A percentile compares a stretch with the other conserved stretches of the same genome.
Conservation (phyloP, 2,113 vertebrate genomes). For the Grantiella picta region DNA sequence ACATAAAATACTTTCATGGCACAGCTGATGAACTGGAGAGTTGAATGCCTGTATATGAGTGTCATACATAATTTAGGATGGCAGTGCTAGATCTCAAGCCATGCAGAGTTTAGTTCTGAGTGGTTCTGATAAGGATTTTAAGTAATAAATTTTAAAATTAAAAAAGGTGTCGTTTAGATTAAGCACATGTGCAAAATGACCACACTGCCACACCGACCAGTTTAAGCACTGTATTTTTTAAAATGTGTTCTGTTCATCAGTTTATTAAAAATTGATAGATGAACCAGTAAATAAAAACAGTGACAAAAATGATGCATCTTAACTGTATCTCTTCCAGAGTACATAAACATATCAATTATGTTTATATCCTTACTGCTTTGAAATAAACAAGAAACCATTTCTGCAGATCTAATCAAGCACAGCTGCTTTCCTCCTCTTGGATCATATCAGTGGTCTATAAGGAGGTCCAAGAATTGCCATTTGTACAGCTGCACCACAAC, state of each 20-base stretch:
- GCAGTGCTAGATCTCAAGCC: not conserved
- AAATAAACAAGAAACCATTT: not conserved
- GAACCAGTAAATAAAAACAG: not conserved
- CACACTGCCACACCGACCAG: not conserved
- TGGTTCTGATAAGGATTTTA: not conserved
- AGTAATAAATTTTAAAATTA: not conserved
- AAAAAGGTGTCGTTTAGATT: not conserved
- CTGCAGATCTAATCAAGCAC: not conserved
- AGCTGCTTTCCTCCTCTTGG: rapidly evolving
- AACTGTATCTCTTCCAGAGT: not conserved
- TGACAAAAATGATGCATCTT: not conserved
- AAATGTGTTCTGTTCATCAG: not conserved
- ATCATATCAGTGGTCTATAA: not conserved
- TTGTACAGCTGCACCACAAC: not conserved
- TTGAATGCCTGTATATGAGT: not conserved
- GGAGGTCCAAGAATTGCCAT: not conserved
- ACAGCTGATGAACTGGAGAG: not conserved
- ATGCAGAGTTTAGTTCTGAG: not conserved
- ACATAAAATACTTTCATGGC: not conserved
- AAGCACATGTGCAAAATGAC: not conserved
- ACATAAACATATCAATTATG: not conserved
- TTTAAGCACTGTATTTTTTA: not conserved
- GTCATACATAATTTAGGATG: not conserved
- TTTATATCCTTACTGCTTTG: not conserved
- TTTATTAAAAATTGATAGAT: not conserved